These are phyloP conservation scores for Astyanax mexicanus DNA, from an alignment of 2,797 vertebrate species.

Conservation along the genomic window DNA sequence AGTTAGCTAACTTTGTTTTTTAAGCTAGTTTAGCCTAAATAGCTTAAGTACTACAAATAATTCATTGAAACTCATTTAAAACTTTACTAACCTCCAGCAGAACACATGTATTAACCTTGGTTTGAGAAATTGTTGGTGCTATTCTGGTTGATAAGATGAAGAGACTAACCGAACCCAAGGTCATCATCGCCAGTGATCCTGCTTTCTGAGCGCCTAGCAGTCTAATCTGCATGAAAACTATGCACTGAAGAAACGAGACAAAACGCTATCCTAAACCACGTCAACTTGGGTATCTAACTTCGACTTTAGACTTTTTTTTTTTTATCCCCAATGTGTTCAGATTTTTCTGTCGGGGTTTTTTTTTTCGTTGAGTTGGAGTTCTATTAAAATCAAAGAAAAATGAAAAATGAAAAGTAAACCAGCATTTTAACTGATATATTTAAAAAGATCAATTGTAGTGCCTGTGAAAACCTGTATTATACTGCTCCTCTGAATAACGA, in stretches of 20 bases:
- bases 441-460: conserved; percentile 93
- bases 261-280: conserved; percentile 72
- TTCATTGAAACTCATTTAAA: too few species aligned
- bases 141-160: conserved; percentile 85
- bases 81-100: conserved; percentile 84
- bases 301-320: conserved; percentile 84
- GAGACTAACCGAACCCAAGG: conserved; percentile 76
- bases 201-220: conserved; percentile 94
- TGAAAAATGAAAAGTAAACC: conserved; percentile 84
- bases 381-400: conserved; percentile 75
- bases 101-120: conserved; percentile 64
- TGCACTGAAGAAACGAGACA: conserved; percentile 87
- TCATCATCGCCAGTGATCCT: conserved; percentile 83
- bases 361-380: conserved; percentile 86
- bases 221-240: conserved; percentile 98
- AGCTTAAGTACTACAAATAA: conserved; percentile 72
- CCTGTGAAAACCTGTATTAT: conserved; percentile 99
- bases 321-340: conserved; percentile 38
- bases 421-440: conserved; percentile 97
- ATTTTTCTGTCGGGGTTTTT: too few species aligned
- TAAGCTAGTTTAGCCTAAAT: too few species aligned
- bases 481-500: conserved; percentile 92
- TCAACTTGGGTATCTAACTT: conserved; percentile 89
- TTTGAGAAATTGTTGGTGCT: conserved; percentile 82
- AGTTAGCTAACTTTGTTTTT: conserved; percentile 89